Percentiles rank a stretch among this genome's conserved stretches.
Evolutionary conservation across 2,113 vertebrate genomes (phyloP).

Genomic region (Tricholaema leucomelas): DNA sequence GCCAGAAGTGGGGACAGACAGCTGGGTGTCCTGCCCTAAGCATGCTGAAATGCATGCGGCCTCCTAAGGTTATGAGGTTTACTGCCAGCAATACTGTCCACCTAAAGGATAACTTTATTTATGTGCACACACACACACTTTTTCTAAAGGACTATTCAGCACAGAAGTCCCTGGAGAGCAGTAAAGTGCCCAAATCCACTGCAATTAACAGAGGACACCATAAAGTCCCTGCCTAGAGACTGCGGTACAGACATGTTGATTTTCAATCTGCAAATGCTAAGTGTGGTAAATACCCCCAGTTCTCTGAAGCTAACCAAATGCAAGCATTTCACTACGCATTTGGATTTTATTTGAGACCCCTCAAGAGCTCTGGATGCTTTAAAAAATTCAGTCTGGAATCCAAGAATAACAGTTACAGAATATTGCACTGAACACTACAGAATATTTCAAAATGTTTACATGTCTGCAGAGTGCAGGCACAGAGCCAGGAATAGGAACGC

Average conservation of each 20-base stretch:
- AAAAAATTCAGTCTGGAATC: constrained; percentile 4
- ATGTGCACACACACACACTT: background rate
- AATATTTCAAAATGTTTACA: constrained; percentile 47
- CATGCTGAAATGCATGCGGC: background rate
- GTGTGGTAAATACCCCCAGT: constrained; percentile 59
- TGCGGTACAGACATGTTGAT: constrained; percentile 60
- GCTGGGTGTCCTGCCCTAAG: background rate
- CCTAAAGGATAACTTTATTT: constrained; percentile 26
- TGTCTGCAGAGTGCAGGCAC: background rate
- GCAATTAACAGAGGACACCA: constrained; percentile 50
- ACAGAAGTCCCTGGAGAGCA: constrained; percentile 23
- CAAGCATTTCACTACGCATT: constrained; percentile 44
- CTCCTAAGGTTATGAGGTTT: constrained; percentile 10
- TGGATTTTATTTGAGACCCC: constrained; percentile 61
- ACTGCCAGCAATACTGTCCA: background rate
- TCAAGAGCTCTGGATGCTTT: constrained; percentile 50
- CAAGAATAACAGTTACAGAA: constrained; percentile 65
- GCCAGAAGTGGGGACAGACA: background rate
- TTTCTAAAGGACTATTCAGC: constrained; percentile 44
- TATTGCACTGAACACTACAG: constrained; percentile 46
- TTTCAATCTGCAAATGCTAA: constrained; percentile 66
- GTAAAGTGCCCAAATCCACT: constrained; percentile 58
- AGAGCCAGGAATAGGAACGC: constrained; percentile 35
- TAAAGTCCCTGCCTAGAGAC: constrained; percentile 38
- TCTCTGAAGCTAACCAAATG: constrained; percentile 57